A percentile compares a stretch with the other conserved stretches of the same genome.
These are phyloP conservation scores for Macrobrachium nipponense DNA, from an alignment of 1,140 invertebrate species.

Conservation along the genomic window DNA sequence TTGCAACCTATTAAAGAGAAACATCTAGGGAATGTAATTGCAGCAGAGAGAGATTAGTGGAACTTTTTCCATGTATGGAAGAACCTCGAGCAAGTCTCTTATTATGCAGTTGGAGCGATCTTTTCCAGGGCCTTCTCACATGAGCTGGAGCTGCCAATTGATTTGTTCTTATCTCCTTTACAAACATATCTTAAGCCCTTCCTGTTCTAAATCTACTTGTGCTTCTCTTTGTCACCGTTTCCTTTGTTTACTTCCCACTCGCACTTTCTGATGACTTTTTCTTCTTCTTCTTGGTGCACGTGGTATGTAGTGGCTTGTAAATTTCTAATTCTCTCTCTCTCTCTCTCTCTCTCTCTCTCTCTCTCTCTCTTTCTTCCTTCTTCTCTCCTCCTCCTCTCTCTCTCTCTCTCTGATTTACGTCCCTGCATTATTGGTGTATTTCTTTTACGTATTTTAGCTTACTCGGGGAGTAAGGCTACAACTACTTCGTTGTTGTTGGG, in stretches of 20 bases:
- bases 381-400: background rate
- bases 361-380: background rate
- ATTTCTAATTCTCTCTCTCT: background rate
- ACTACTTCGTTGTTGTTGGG: no score
- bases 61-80: no score
- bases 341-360: background rate
- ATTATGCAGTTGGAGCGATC: no score
- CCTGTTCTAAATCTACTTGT: background rate
- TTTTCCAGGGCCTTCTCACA: no score
- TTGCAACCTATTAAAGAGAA: no score
- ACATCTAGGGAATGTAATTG: no score
- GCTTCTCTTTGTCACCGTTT: background rate
- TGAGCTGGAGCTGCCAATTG: no score
- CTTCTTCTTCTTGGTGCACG: background rate
- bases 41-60: no score
- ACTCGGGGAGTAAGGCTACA: no score
- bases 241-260: background rate
- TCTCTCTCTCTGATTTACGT: background rate
- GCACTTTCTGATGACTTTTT: background rate
- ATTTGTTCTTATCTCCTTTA: background rate
- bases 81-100: no score
- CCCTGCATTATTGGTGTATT: no score
- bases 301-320: background rate
- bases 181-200: background rate
- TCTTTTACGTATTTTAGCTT: no score